Evolutionary conservation across 2,797 vertebrate genomes (phyloP).

Genomic region (Enteromius thamalakanensis): DNA sequence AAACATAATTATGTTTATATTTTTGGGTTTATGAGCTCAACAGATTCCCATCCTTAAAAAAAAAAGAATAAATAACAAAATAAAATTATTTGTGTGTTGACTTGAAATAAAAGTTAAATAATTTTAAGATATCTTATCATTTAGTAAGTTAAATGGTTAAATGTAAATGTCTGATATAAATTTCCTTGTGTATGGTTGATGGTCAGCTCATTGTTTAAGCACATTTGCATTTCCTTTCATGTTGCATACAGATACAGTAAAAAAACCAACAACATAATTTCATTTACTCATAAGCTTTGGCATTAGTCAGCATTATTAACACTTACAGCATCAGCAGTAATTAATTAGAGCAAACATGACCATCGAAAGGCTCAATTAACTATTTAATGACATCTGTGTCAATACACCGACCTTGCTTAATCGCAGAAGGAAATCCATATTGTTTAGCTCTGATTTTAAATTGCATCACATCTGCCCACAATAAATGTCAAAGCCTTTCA

Average conservation of each 20-base stretch:
- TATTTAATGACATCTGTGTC: slow-evolving; percentile 20
- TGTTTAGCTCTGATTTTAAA: slow-evolving; percentile 14
- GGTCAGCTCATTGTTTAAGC: not conserved
- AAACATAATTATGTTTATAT: not conserved
- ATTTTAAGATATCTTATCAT: not conserved
- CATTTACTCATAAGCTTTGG: not conserved
- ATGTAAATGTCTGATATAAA: not conserved
- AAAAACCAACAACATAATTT: not conserved
- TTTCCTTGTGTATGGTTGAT: not conserved
- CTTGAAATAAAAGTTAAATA: not conserved
- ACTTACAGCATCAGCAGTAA: slow-evolving; percentile 9
- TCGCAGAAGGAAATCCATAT: slow-evolving; percentile 36
- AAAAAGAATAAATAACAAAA: not conserved
- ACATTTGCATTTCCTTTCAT: no score
- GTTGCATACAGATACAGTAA: slow-evolving; percentile 13
- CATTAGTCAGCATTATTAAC: slow-evolving; percentile 16
- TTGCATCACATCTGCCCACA: slow-evolving; percentile 7
- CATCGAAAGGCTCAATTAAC: slow-evolving; percentile 6
- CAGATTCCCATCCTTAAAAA: not conserved
- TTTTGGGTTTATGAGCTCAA: not conserved
- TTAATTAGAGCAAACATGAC: slow-evolving; percentile 20
- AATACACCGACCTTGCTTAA: slow-evolving; percentile 8
- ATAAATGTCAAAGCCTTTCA: slow-evolving; percentile 19
- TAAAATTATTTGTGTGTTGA: not conserved
- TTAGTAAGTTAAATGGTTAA: not conserved